A percentile compares a stretch with the other conserved stretches of the same genome.
Evolutionary conservation across 2,888 invertebrate species (phyloP).

Genomic region (Xylota sylvarum): DNA sequence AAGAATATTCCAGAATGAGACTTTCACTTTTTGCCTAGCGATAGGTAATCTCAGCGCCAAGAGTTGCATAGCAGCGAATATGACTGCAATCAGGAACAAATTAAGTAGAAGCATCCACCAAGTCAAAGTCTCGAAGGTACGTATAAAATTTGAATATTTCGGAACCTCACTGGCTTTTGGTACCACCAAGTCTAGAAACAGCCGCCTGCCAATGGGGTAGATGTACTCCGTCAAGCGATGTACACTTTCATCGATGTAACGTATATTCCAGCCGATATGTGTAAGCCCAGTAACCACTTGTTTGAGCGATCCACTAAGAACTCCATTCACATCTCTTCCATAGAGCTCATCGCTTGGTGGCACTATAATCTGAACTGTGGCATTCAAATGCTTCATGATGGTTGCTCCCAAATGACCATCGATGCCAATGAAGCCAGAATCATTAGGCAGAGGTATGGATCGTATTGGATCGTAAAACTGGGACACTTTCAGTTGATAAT

Average conservation of each 20-base stretch:
- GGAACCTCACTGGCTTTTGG: constrained; percentile 81
- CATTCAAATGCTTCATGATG: constrained; percentile 80
- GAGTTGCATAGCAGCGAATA: constrained; percentile 26
- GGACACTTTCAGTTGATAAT: constrained; percentile 79
- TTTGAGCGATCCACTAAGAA: constrained; percentile 79
- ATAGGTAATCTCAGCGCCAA: constrained; percentile 20
- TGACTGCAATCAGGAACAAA: constrained; percentile 26
- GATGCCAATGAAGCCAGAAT: constrained; percentile 77
- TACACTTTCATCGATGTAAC: constrained; percentile 79
- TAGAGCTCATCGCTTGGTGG: constrained; percentile 80
- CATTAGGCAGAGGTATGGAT: constrained; percentile 78
- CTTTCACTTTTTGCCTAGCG: not conserved
- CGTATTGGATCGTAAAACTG: constrained; percentile 81
- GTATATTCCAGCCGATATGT: constrained; percentile 81
- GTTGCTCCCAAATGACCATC: constrained; percentile 79
- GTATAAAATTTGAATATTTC: constrained; percentile 80
- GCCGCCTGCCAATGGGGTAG: constrained; percentile 80
- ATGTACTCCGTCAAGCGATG: constrained; percentile 79
- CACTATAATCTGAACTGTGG: constrained; percentile 79
- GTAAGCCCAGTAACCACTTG: constrained; percentile 79
- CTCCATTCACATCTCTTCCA: constrained; percentile 79
- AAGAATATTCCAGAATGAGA: constrained; percentile 67
- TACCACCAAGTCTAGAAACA: constrained; percentile 80
- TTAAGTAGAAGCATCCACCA: constrained; percentile 76
- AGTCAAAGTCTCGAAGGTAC: constrained; percentile 79